These are phyloP conservation scores for Hoplodrina blanda DNA, from an alignment of 2,888 invertebrate species.

Conservation along the genomic window DNA sequence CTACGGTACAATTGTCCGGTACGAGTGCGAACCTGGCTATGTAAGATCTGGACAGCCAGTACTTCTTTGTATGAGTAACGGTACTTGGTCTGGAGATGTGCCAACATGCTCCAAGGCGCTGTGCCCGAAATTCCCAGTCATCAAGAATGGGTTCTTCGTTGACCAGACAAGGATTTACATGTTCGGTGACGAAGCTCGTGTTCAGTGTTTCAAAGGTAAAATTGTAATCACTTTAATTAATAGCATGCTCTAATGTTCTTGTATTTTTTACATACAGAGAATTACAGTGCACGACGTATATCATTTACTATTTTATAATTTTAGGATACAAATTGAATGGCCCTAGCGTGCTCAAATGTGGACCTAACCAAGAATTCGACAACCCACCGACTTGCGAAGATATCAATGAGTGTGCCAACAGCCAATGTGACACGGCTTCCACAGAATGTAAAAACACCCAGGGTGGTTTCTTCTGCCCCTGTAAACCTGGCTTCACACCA, in stretches of 20 bases:
- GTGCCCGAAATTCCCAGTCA: slow-evolving; percentile 94
- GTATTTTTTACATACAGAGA: too few species aligned
- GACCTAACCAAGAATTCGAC: slow-evolving; percentile 95
- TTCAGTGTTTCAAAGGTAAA: slow-evolving; percentile 95
- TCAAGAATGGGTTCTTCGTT: slow-evolving; percentile 96
- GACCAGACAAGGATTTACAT: slow-evolving; percentile 94
- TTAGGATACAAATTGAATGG: slow-evolving; percentile 96
- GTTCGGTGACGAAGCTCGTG: slow-evolving; percentile 97
- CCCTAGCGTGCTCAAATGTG: slow-evolving; percentile 95
- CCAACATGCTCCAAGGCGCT: slow-evolving; percentile 95
- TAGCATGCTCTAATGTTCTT: background rate
- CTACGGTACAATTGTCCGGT: slow-evolving; percentile 97
- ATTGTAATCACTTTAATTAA: background rate
- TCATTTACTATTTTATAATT: slow-evolving; percentile 42
- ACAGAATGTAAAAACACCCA: slow-evolving; percentile 97
- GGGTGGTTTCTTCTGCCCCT: slow-evolving; percentile 97
- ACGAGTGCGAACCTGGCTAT: slow-evolving; percentile 97
- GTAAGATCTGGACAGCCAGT: slow-evolving; percentile 97
- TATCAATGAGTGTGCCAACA: slow-evolving; percentile 96
- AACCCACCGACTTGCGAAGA: slow-evolving; percentile 97
- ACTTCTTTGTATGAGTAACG: slow-evolving; percentile 98
- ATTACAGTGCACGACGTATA: too few species aligned
- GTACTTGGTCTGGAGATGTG: slow-evolving; percentile 98
- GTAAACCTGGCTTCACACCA: slow-evolving; percentile 95
- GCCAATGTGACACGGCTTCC: slow-evolving; percentile 97